phyloP scores from a whole-genome alignment of 2,888 invertebrate species.

The Phymatocera aterrima region DNA sequence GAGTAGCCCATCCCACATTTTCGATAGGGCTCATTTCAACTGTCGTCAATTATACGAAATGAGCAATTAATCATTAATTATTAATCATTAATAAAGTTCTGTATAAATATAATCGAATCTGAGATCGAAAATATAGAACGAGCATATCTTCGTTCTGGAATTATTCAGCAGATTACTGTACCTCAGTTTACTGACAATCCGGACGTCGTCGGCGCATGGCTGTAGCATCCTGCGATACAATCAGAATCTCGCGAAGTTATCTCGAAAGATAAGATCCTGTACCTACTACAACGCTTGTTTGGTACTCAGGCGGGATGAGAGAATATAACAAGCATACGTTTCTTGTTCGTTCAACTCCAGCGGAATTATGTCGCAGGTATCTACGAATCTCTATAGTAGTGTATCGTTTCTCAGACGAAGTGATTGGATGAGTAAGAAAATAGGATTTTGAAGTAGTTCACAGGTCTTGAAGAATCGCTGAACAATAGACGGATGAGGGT shows the following conservation, averaged over 20 bases:
- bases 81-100: not conserved
- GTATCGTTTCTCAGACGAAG: not conserved
- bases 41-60: no score
- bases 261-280: not conserved
- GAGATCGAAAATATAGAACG: not conserved
- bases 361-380: not conserved
- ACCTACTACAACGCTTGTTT: not conserved
- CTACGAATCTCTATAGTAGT: not conserved
- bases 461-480: not conserved
- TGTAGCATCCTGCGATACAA: not conserved
- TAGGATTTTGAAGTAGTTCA: not conserved
- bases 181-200: not conserved
- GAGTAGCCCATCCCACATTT: no score
- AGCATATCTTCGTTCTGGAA: not conserved
- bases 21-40: no score
- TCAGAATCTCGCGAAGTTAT: not conserved
- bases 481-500: not conserved
- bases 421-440: not conserved
- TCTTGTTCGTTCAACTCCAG: constrained; percentile 13
- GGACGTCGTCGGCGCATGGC: not conserved
- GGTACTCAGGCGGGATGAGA: not conserved
- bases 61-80: no score
- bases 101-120: not conserved
- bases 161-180: not conserved
- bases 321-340: constrained; percentile 11